phyloP scores from a whole-genome alignment of 2,797 vertebrate species.

The Prunella strophiata region DNA sequence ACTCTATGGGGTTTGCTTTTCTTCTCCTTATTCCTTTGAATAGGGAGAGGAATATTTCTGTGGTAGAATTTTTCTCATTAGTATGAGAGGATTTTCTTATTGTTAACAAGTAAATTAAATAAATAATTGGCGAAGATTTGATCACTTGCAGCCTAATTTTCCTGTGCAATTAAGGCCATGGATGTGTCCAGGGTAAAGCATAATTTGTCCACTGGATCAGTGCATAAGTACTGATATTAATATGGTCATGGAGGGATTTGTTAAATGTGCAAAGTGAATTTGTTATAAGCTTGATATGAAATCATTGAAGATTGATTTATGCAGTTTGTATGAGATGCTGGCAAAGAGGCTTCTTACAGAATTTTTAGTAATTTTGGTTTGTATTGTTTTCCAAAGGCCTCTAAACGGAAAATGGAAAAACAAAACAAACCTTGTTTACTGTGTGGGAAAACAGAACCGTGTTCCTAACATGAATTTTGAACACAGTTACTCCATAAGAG shows the following conservation, averaged over 20 bases:
- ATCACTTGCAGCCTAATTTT: slow-evolving; percentile 41
- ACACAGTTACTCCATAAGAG: background rate
- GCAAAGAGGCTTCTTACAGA: background rate
- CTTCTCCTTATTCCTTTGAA: background rate
- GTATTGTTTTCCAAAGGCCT: background rate
- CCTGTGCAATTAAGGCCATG: background rate
- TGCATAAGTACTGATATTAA: background rate
- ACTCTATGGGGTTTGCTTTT: background rate
- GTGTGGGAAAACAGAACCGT: background rate
- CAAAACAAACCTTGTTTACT: background rate
- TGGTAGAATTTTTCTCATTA: slow-evolving; percentile 37
- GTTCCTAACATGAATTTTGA: slow-evolving; percentile 2
- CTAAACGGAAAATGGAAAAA: background rate
- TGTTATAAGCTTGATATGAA: background rate
- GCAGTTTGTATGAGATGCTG: background rate
- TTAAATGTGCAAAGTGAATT: slow-evolving; percentile 11
- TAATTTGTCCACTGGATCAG: slow-evolving; percentile 29
- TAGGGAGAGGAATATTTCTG: background rate
- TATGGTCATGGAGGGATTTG: background rate
- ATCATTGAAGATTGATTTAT: slow-evolving; percentile 8
- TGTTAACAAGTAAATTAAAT: slow-evolving; percentile 52
- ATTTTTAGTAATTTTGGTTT: background rate
- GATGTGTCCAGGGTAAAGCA: background rate
- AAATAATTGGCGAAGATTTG: slow-evolving; percentile 28
- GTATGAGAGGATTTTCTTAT: slow-evolving; percentile 21